Base-by-base conservation (phyloP, 2,888 invertebrate genomes). In the Microctonus hyperodae region DNA sequence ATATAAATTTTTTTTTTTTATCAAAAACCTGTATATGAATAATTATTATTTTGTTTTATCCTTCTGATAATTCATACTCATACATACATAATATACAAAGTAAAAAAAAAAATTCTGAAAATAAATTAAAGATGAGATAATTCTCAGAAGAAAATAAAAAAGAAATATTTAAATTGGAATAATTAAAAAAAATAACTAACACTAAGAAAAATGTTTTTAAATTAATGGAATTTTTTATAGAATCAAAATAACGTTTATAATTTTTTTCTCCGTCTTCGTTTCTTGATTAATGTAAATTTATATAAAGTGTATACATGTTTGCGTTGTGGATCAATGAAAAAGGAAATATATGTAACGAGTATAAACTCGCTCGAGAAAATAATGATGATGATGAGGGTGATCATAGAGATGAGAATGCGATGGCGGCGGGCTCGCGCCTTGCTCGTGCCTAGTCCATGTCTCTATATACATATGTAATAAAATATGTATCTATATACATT, bases 361-460 rank as follows among this genome's bases (percentile, higher is more conserved):
- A 31, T 31, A 33, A 37, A 25, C n/a, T 44, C 6, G 44, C 9
- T 44, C 20, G 16, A 44, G 16, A 44, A 44, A 61, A 66, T 50
- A 56, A 68, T 56, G 60, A 65, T 68, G 56, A 67, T 69, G 48
- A 58, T 60, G 68, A 69, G 67, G 60, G 69, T 70, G 67, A 70
- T 67, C 60, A 70, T 60, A 64, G 67, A 68, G 66, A 69, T 70
- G 65, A 70, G 64, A 64, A 69, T 69, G 60, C 50, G 67, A 57
- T 76, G 74, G 73, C 73, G 73, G 71, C 73, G 68, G 72, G 73
- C 74, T 77, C 77, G 78, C 78, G 79, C 76, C 77, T 69, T 75
- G 73, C 76, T 73, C 75, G 75, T 73, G 76, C 74, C 74, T 72
- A 67, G 63, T 51, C 16, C 63, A 59, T 63, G 66, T 37, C 60